A percentile compares a stretch with the other conserved stretches of the same genome.
Conservation (phyloP, 2,888 invertebrate species). For the Acanthoscelides obtectus region DNA sequence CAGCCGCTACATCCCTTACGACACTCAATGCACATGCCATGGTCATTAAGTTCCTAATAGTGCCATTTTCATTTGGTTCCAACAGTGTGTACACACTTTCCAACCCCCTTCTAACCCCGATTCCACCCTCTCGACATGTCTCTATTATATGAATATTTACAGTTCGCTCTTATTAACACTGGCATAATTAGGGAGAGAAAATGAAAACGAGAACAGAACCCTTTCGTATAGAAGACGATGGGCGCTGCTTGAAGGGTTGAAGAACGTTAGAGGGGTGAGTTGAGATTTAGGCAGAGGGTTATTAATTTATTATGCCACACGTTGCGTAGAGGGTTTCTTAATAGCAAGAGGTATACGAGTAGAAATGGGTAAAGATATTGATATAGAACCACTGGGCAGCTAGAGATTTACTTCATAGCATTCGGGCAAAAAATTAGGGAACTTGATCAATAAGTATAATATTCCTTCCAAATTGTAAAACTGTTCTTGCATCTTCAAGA, state of each 20-base stretch:
- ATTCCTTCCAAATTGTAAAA: too few relatives aligned
- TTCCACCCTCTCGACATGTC: slow-evolving; percentile 11
- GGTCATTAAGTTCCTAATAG: neutral
- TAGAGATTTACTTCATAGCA: too few relatives aligned
- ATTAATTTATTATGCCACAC: too few relatives aligned
- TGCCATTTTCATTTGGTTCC: neutral
- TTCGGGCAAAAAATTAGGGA: too few relatives aligned
- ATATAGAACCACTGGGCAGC: too few relatives aligned
- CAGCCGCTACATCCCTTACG: neutral
- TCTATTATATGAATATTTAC: slow-evolving; percentile 22
- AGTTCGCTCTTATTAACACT: slow-evolving; percentile 19
- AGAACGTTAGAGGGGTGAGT: neutral
- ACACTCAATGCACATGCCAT: neutral
- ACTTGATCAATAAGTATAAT: too few relatives aligned
- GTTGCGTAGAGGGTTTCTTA: too few relatives aligned
- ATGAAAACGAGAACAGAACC: slow-evolving; percentile 19
- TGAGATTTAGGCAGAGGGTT: neutral
- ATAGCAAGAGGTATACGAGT: too few relatives aligned
- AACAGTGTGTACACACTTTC: neutral
- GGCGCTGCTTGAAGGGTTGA: neutral
- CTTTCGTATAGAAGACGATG: slow-evolving; percentile 1
- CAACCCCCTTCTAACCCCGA: neutral
- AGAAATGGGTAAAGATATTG: too few relatives aligned
- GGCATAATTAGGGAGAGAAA: slow-evolving; percentile 22
- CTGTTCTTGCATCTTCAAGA: too few relatives aligned